Conservation (phyloP, 2,113 vertebrate species). For the Microtus ochrogaster region DNA sequence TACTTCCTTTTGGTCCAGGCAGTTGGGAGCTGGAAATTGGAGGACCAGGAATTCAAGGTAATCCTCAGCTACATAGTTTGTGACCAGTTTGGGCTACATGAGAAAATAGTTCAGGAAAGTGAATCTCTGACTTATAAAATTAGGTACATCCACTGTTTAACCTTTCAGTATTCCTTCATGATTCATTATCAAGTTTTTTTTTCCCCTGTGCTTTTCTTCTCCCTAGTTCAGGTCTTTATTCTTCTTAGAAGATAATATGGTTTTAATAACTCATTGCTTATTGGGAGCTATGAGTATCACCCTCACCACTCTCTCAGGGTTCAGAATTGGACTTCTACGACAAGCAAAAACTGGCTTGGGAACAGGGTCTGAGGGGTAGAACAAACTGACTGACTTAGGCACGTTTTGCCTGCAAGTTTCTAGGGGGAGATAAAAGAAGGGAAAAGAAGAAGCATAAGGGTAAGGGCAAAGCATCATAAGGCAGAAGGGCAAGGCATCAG, state of each 20-base stretch:
- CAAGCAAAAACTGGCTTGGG: too few relatives aligned
- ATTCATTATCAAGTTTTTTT: background rate
- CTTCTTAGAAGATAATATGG: background rate
- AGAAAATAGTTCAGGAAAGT: conserved; percentile 43
- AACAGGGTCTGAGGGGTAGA: too few relatives aligned
- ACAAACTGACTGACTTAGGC: too few relatives aligned
- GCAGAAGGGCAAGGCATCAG: too few relatives aligned
- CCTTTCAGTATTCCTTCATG: background rate
- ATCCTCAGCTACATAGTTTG: background rate
- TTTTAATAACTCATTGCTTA: background rate
- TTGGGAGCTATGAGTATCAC: too few relatives aligned
- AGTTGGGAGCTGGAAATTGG: background rate
- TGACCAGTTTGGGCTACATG: background rate
- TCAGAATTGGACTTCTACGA: too few relatives aligned
- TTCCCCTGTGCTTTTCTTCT: background rate
- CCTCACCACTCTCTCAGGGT: too few relatives aligned
- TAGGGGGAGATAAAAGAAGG: too few relatives aligned
- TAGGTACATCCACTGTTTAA: background rate
- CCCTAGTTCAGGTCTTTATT: background rate
- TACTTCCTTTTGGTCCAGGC: background rate
- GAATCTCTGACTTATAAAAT: conserved; percentile 10
- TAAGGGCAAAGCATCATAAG: too few relatives aligned
- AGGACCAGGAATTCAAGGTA: background rate
- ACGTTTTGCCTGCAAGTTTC: too few relatives aligned
- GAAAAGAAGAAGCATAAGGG: too few relatives aligned